These are phyloP conservation scores for Aphodius sticticus DNA, from an alignment of 2,888 invertebrate genomes.

Conservation along the genomic window DNA sequence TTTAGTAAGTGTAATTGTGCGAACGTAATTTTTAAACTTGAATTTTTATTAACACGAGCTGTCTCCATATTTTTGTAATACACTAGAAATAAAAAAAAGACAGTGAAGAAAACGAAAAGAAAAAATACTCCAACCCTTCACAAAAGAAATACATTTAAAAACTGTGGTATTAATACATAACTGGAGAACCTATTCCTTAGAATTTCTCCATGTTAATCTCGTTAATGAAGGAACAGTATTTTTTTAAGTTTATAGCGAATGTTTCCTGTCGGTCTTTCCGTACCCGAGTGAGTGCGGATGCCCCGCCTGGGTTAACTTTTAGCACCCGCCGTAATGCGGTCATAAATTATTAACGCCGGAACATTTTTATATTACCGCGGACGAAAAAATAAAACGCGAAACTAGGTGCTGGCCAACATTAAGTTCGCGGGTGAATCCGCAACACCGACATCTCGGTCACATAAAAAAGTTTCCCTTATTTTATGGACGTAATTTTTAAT, in stretches of 20 bases:
- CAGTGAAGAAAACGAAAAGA: too few species aligned
- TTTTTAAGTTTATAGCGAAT: constrained; percentile 12
- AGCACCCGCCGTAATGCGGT: constrained; percentile 7
- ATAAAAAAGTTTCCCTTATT: too few species aligned
- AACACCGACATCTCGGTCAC: constrained; percentile 42
- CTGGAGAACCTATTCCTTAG: background rate
- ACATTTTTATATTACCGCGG: constrained; percentile 28
- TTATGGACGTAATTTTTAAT: too few species aligned
- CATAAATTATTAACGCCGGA: constrained; percentile 30
- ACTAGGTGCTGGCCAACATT: background rate
- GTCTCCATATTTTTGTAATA: too few species aligned
- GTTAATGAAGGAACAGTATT: background rate
- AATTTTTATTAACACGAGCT: too few species aligned
- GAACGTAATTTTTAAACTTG: too few species aligned
- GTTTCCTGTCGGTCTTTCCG: constrained; percentile 17
- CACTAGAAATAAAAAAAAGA: too few species aligned
- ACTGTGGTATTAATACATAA: background rate
- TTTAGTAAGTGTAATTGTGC: too few species aligned
- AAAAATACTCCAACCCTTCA: too few species aligned
- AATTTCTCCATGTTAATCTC: background rate
- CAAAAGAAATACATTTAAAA: too few species aligned
- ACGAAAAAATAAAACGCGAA: constrained; percentile 19
- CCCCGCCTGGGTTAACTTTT: background rate
- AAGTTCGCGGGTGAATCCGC: constrained; percentile 5
- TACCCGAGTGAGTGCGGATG: background rate